Conservation (phyloP, 2,797 vertebrate species). For the Streptopelia turtur region DNA sequence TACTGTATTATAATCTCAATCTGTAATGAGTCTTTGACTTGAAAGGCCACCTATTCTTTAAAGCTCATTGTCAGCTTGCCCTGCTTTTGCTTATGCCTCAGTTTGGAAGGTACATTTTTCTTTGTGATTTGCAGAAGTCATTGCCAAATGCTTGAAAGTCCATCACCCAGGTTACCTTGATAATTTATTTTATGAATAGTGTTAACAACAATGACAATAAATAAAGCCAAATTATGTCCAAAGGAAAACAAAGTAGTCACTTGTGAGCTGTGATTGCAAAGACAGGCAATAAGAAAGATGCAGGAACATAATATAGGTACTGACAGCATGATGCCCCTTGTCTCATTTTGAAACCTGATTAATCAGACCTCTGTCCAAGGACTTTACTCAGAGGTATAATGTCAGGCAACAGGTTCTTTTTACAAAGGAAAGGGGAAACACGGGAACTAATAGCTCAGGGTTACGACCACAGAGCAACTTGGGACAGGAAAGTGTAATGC, state of each 20-base stretch:
- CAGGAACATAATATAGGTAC: background rate
- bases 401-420: background rate
- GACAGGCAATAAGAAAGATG: background rate
- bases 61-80: background rate
- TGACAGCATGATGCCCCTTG: background rate
- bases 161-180: slow-evolving; percentile 27
- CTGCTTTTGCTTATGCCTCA: background rate
- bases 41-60: slow-evolving; percentile 6
- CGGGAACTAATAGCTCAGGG: background rate
- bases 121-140: slow-evolving; percentile 36
- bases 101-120: background rate
- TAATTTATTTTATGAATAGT: slow-evolving; percentile 37
- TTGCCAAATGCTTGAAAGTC: slow-evolving; percentile 23
- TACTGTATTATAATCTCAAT: slow-evolving; percentile 9
- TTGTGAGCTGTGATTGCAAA: background rate
- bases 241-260: slow-evolving; percentile 19
- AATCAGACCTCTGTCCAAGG: background rate
- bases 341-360: background rate
- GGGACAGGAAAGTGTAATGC: background rate
- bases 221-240: slow-evolving; percentile 18
- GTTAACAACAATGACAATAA: slow-evolving; percentile 15
- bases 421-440: background rate
- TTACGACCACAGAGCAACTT: background rate
- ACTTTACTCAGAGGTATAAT: background rate
- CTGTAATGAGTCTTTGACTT: slow-evolving; percentile 13